A percentile compares a stretch with the other conserved stretches of the same genome.
phyloP scores from a whole-genome alignment of 2,797 vertebrate species.

The Myioborus melanocephalus region DNA sequence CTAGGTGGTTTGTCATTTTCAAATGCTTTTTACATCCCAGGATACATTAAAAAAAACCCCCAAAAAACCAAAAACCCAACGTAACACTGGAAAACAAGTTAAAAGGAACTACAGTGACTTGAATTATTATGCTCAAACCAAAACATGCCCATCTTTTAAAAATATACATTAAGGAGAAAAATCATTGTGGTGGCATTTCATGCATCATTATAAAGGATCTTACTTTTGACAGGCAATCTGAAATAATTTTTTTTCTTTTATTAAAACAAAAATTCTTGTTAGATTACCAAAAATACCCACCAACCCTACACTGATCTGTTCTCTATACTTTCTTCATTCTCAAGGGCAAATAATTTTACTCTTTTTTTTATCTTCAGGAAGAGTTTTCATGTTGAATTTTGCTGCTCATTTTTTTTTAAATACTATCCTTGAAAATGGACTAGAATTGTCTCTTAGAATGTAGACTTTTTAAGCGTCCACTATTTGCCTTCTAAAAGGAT shows the following conservation, averaged over 20 bases:
- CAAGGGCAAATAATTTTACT: neutral
- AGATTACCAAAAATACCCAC: neutral
- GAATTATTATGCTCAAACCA: neutral
- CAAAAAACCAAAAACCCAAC: fast-evolving
- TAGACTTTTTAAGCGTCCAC: neutral
- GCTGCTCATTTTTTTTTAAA: neutral
- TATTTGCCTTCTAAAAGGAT: neutral
- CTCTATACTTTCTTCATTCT: neutral
- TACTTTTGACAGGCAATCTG: neutral
- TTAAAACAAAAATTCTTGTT: neutral
- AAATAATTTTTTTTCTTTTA: neutral
- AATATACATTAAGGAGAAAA: neutral
- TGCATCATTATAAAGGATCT: neutral
- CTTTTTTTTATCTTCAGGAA: neutral
- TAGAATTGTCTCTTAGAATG: neutral
- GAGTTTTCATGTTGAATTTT: neutral
- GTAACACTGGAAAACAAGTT: neutral
- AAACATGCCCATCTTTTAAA: neutral
- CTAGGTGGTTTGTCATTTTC: neutral
- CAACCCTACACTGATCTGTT: neutral
- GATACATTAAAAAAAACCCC: neutral
- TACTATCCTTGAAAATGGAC: neutral
- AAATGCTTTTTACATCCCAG: neutral
- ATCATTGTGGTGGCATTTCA: neutral
- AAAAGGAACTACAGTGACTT: neutral